phyloP scores from a whole-genome alignment of 2,888 invertebrate species.

The Osmoderma eremita region DNA sequence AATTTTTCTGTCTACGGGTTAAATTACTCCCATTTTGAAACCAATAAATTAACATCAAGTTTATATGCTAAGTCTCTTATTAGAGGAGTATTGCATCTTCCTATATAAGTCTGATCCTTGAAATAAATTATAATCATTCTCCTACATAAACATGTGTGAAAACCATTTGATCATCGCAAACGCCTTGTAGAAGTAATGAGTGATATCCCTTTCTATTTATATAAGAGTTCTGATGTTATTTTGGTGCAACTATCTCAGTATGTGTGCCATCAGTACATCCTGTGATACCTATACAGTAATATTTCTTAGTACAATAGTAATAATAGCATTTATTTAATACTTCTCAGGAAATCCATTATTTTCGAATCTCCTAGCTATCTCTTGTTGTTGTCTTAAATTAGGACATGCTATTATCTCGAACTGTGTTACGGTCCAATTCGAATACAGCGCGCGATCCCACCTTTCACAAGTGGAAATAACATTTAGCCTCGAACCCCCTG shows the following conservation, averaged over 20 bases:
- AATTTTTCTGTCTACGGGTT: constrained; percentile 12
- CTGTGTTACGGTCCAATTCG: too few relatives aligned
- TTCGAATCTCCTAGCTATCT: too few relatives aligned
- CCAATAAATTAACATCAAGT: constrained; percentile 1
- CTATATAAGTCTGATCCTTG: constrained; percentile 7
- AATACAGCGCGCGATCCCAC: too few relatives aligned
- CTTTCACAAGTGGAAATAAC: too few relatives aligned
- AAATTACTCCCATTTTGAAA: constrained; percentile 8
- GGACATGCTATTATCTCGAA: too few relatives aligned
- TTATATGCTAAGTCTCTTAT: constrained; percentile 12
- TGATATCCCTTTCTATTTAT: constrained; percentile 14
- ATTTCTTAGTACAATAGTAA: too few relatives aligned
- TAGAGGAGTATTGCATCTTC: background rate
- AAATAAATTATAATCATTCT: constrained; percentile 7
- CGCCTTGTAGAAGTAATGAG: constrained; percentile 16
- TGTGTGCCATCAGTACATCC: constrained; percentile 14
- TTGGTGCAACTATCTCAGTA: constrained; percentile 9
- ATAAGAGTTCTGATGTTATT: constrained; percentile 8
- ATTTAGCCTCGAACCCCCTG: too few relatives aligned
- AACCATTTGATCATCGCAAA: constrained; percentile 6
- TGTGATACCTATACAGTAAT: background rate
- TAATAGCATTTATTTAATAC: too few relatives aligned
- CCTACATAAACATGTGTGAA: constrained; percentile 18
- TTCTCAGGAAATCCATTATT: too few relatives aligned
- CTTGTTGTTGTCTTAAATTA: too few relatives aligned